Evolutionary conservation across 2,113 vertebrate species (phyloP), one percentile per base, ranked within the genome.

Genomic region (Vulpes ferrilata): DNA sequence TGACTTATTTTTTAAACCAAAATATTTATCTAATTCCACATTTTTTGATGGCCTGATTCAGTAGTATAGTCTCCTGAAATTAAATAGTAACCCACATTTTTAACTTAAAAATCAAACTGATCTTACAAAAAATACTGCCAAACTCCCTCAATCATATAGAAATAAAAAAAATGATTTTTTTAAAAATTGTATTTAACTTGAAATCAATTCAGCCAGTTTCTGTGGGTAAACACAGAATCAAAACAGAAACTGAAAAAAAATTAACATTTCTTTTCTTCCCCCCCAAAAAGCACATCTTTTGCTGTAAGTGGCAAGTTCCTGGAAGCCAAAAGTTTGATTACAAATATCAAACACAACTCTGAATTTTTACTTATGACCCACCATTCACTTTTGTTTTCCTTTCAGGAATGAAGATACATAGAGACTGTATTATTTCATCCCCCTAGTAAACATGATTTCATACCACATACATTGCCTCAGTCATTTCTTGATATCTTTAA

Each of bases 401-500:
- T 96, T 92, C 32, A 64, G 15, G 88, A 88, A 92, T 51, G 6
- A 82, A 94, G 3, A 67, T 87, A 67, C 17, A 53, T 55, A 20
- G 80, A 76, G 51, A 22, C n/a, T 64, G 2, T 23, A 51, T 35
- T 92, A 48, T 65, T 71, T 76, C 48, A 69, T 59, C 15, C 80
- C 27, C 10, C 4, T 59, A n/a, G 0, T 69, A 85, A 73, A 96
- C 27, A 30, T 17, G 74, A 51, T 9, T 78, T 78, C 43, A 78
- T 30, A 78, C 11, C 38, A 84, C 7, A 16, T 60, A 19, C 10
- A 57, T 80, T 81, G 7, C 16, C 32, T 16, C 60, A 73, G 4
- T 23, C 2, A 79, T 82, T 95, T 64, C 48, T 97, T 87, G 73
- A 60, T 35, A 38, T 38, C 27, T 76, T 93, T 86, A 86, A 87